phyloP scores from a whole-genome alignment of 1,140 invertebrate species.

The Drosophila nannoptera region DNA sequence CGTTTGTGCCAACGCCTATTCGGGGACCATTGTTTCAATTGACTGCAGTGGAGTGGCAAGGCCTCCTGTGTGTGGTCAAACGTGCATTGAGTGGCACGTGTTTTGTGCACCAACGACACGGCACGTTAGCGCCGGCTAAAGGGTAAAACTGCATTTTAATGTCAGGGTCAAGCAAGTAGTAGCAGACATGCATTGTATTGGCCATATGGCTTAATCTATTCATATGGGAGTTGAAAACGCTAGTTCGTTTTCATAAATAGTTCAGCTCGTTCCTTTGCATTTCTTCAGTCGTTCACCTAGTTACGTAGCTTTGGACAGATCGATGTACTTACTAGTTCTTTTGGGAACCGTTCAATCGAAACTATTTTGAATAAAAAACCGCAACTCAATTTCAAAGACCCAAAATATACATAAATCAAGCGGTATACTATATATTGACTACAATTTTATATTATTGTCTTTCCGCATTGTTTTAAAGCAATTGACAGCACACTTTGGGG shows the following conservation, averaged over 20 bases:
- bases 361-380: neutral
- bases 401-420: conserved; percentile 64
- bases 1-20: neutral
- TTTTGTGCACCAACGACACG: conserved; percentile 19
- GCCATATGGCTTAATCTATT: conserved; percentile 45
- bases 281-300: neutral
- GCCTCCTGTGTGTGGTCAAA: conserved; percentile 59
- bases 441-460: conserved; percentile 34
- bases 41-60: conserved; percentile 11
- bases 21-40: conserved; percentile 55
- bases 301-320: too few species aligned
- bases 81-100: conserved; percentile 73
- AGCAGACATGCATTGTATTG: conserved; percentile 39
- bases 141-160: conserved; percentile 46
- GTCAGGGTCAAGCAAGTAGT: conserved; percentile 62
- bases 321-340: too few species aligned
- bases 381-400: conserved; percentile 20
- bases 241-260: neutral
- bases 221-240: neutral
- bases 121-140: conserved; percentile 49
- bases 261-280: neutral
- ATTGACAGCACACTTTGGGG: conserved; percentile 62
- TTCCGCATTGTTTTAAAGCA: conserved; percentile 38
- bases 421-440: conserved; percentile 11
- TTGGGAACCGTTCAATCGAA: neutral